Base-by-base conservation (phyloP, 2,113 vertebrate species). In the Ophthalmolycus amberensis region DNA sequence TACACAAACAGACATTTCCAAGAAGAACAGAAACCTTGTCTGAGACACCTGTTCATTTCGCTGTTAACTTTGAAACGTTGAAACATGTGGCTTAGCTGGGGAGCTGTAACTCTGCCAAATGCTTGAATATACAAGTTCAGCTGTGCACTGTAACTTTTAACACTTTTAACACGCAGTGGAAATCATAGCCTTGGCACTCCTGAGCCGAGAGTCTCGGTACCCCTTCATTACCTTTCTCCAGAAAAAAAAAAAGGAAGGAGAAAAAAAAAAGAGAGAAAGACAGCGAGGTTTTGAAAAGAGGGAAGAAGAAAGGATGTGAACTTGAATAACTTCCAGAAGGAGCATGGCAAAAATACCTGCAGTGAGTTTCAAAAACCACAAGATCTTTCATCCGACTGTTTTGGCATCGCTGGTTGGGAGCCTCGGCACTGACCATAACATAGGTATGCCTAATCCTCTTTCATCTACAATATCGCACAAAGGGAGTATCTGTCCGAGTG, bases 361-460 rank as follows among this genome's bases (percentile, higher is more conserved):
- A 91, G 90, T 46, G 84, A 90, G 78, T 88, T 91, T 89, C 54
- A 87, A 84, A 71, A 90, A 84, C 83, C 74, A 79, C 76, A 64
- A 73, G 52, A 86, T 90, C 85, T 91, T 90, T 93, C 83, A 91
- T 92, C 87, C 37, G 70, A 82, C 79, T 90, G 89, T 91, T 92
- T 89, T 91, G 91, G 85, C 91, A 85, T 85, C 18, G 63, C 80
- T 40, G 88, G 88, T 85, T 73, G 88, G 88, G 34, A 88, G 85
- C 80, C 80, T 81, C 80, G 74, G 80, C 81, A 27, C 86, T 92
- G 93, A 92, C 92, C 91, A 86, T 89, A 93, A 91, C 91, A 79
- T 67, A 92, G 90, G 88, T 90, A 92, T 91, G 88, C 81, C 88
- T 93, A 94, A 94, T 94, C 89, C 83, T 75, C 93, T 94, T 95